Conservation (phyloP, 2,113 vertebrate genomes). For the Muntiacus reevesi region DNA sequence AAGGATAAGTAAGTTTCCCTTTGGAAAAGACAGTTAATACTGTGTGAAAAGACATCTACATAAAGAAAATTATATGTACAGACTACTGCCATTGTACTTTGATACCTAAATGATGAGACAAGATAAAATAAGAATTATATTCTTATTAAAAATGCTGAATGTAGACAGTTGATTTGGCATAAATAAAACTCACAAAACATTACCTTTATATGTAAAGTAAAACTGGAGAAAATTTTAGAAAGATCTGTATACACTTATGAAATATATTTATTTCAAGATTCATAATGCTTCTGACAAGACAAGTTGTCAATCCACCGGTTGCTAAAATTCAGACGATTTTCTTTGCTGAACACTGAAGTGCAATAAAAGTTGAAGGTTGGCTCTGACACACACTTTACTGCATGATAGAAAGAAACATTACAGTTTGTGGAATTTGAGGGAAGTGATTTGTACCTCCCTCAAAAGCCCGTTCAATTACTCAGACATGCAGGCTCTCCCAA, state of each 20-base stretch:
- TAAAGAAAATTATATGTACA: background rate
- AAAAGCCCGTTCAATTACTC: accelerated
- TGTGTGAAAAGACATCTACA: background rate
- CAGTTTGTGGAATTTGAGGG: background rate
- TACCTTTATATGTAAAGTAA: background rate
- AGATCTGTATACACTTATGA: background rate
- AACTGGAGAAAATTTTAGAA: background rate
- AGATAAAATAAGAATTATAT: background rate
- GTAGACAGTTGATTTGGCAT: background rate
- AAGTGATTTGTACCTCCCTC: background rate
- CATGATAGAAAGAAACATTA: background rate
- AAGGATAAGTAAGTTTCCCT: background rate
- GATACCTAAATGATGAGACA: background rate
- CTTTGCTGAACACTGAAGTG: background rate
- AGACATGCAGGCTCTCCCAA: background rate
- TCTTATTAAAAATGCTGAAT: background rate
- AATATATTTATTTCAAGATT: background rate
- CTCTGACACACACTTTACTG: background rate
- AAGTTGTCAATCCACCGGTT: background rate
- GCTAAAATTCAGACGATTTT: background rate
- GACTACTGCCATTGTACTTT: background rate
- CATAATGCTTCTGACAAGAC: background rate
- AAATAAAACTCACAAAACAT: background rate
- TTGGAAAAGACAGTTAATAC: background rate
- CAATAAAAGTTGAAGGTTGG: background rate